Conservation (phyloP, 2,888 invertebrate species). For the Euspilapteryx auroguttella region DNA sequence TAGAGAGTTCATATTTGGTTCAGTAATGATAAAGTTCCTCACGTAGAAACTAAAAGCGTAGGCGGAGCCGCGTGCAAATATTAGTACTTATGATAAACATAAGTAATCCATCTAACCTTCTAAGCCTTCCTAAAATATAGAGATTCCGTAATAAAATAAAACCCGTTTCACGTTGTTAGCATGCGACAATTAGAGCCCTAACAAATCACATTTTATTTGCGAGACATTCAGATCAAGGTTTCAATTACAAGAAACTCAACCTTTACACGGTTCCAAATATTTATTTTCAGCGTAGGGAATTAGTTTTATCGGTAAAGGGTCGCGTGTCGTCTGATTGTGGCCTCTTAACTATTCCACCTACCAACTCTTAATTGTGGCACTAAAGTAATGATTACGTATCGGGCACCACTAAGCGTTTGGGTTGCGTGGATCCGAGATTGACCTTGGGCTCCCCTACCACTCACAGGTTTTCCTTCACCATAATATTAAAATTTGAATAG, state of each 20-base stretch:
- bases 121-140: too few species aligned
- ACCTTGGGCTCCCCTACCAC: constrained; percentile 38
- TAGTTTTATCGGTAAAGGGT: constrained; percentile 34
- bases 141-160: too few species aligned
- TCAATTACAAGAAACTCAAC: constrained; percentile 5
- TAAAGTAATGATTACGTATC: constrained; percentile 1
- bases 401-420: constrained; percentile 8
- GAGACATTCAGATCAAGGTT: constrained; percentile 37
- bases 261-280: constrained; percentile 4
- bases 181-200: too few species aligned
- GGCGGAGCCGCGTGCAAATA: too few species aligned
- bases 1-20: too few species aligned
- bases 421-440: constrained; percentile 50
- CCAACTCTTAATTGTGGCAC: constrained; percentile 27
- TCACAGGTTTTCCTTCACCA: constrained; percentile 16
- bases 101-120: too few species aligned
- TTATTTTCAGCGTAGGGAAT: constrained; percentile 19
- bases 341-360: constrained; percentile 39
- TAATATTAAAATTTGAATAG: constrained; percentile 48
- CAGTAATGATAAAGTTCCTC: too few species aligned
- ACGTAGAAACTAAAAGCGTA: too few species aligned
- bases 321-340: too few species aligned
- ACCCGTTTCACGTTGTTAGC: too few species aligned
- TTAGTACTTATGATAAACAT: too few species aligned
- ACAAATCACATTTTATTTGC: constrained; percentile 8